Percentiles rank a stretch among this genome's conserved stretches.
These are phyloP conservation scores for Gibbula magus DNA, from an alignment of 2,888 invertebrate genomes.

Conservation along the genomic window DNA sequence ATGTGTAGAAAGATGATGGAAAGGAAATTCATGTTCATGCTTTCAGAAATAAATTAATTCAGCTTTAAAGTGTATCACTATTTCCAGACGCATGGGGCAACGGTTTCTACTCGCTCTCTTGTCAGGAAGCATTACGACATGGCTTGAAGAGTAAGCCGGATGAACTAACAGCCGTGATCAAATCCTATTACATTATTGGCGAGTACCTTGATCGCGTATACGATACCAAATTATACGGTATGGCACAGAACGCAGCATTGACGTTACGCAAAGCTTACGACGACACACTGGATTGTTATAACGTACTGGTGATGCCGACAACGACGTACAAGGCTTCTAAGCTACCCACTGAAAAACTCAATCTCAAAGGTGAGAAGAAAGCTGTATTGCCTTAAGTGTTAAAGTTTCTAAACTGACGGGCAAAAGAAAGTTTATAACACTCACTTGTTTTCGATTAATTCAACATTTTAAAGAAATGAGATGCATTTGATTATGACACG, in stretches of 20 bases:
- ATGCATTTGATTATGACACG: no score
- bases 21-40: no score
- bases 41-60: no score
- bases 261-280: conserved; percentile 51
- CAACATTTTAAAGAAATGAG: no score
- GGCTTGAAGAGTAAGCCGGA: conserved; percentile 35
- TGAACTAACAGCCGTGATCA: conserved; percentile 39
- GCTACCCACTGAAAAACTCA: conserved; percentile 31
- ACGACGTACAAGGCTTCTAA: conserved; percentile 48
- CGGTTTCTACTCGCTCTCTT: conserved; percentile 9
- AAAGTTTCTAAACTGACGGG: no score
- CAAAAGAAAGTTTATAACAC: no score
- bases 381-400: no score
- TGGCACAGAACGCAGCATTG: conserved; percentile 46
- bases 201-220: conserved; percentile 46
- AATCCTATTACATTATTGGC: conserved; percentile 36
- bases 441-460: no score
- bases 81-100: no score
- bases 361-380: neutral
- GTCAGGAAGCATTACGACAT: conserved; percentile 40
- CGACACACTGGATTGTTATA: conserved; percentile 50
- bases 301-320: conserved; percentile 65
- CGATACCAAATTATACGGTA: conserved; percentile 49
- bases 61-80: neutral
- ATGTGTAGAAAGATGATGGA: no score